Evolutionary conservation across 2,113 vertebrate genomes (phyloP).

Genomic region (Plecotus auritus): DNA sequence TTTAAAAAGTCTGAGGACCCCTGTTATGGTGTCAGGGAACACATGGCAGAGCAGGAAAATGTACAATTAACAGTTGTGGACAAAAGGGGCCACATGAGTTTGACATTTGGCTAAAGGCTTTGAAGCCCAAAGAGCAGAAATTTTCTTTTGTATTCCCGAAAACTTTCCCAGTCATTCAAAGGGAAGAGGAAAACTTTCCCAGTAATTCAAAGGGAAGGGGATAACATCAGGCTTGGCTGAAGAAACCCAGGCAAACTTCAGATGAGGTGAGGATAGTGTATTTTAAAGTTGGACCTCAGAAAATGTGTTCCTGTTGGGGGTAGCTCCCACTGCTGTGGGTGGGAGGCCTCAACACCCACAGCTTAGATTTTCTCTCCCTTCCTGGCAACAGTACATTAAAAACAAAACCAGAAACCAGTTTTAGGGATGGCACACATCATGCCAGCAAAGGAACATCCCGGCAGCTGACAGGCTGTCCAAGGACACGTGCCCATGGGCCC

Average conservation of each 20-base stretch:
- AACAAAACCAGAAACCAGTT: not conserved
- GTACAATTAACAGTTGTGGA: not conserved
- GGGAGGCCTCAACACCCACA: not conserved
- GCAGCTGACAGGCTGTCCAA: fast-evolving
- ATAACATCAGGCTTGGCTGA: not conserved
- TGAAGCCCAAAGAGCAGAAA: not conserved
- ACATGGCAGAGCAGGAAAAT: not conserved
- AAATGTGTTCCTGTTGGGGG: not conserved
- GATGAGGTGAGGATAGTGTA: not conserved
- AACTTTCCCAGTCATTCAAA: not conserved
- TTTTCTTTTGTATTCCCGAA: not conserved
- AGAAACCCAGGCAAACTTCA: not conserved
- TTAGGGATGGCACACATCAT: not conserved
- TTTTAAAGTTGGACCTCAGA: not conserved
- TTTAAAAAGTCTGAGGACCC: too few species aligned
- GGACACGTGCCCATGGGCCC: not conserved
- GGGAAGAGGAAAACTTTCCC: not conserved
- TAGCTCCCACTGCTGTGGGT: not conserved
- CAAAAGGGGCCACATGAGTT: not conserved
- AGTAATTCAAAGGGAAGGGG: not conserved
- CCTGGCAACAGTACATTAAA: not conserved
- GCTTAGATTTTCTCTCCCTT: too few species aligned
- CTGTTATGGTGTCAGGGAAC: not conserved
- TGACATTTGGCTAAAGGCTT: not conserved
- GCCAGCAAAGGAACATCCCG: not conserved